These are phyloP conservation scores for Orthonychiurus folsomi DNA, from an alignment of 2,888 invertebrate genomes.

Conservation along the genomic window DNA sequence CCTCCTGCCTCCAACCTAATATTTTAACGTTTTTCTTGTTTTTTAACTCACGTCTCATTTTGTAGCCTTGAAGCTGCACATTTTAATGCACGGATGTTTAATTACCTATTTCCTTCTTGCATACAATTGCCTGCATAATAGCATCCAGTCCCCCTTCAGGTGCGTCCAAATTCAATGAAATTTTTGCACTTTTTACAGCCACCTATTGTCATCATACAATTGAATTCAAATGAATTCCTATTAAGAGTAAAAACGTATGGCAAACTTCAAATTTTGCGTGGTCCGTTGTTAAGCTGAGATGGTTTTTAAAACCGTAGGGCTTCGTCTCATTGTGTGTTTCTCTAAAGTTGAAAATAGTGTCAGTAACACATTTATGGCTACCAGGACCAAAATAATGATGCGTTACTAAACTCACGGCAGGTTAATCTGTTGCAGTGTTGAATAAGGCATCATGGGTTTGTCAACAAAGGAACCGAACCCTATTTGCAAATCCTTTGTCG, in stretches of 20 bases:
- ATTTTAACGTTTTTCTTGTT: not conserved
- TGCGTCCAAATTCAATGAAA: constrained; percentile 53
- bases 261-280: constrained; percentile 3
- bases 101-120: constrained; percentile 36
- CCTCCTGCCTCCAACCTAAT: constrained; percentile 50
- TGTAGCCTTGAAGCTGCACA: constrained; percentile 46
- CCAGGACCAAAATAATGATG: no score
- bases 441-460: constrained; percentile 42
- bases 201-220: not conserved
- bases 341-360: not conserved
- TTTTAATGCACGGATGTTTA: not conserved
- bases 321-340: not conserved
- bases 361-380: no score
- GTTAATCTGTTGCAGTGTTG: constrained; percentile 4
- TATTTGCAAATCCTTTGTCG: constrained; percentile 45
- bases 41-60: constrained; percentile 38
- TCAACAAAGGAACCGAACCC: constrained; percentile 48
- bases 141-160: constrained; percentile 55
- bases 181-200: constrained; percentile 38
- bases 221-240: no score
- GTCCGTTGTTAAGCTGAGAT: constrained; percentile 5
- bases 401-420: no score
- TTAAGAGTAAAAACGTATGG: no score
- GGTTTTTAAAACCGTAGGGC: constrained; percentile 10
- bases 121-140: constrained; percentile 51